A percentile compares a stretch with the other conserved stretches of the same genome.
These are phyloP conservation scores for Salvelinus alpinus DNA, from an alignment of 2,113 vertebrate species.

Conservation along the genomic window DNA sequence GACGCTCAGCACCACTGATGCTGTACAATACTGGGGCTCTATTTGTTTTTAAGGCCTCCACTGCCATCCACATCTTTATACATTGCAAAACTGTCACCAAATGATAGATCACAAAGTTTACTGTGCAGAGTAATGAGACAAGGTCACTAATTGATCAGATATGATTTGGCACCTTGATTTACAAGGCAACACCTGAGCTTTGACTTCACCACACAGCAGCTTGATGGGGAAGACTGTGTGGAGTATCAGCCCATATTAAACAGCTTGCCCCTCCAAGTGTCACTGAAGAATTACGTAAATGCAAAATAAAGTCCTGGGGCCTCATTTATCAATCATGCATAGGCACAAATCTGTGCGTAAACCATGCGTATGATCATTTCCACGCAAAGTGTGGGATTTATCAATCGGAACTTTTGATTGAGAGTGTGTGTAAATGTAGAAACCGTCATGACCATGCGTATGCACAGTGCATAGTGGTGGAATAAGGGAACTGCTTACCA, in stretches of 20 bases:
- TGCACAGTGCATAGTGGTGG: too few relatives aligned
- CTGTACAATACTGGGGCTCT: slow-evolving; percentile 15
- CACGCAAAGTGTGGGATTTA: too few relatives aligned
- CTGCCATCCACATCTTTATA: slow-evolving; percentile 8
- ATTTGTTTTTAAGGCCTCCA: slow-evolving; percentile 8
- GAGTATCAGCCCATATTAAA: background rate
- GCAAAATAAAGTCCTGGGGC: too few relatives aligned
- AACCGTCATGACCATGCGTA: too few relatives aligned
- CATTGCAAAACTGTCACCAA: slow-evolving; percentile 26
- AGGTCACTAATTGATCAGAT: slow-evolving; percentile 41
- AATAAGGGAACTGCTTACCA: too few relatives aligned
- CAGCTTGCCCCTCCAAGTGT: background rate
- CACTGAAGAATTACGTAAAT: background rate
- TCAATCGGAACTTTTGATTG: too few relatives aligned
- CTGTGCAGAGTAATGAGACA: slow-evolving; percentile 29
- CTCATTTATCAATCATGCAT: too few relatives aligned
- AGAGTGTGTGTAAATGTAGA: too few relatives aligned
- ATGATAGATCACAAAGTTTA: slow-evolving; percentile 31
- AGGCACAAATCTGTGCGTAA: too few relatives aligned
- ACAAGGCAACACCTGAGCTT: slow-evolving; percentile 9
- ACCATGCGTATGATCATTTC: too few relatives aligned
- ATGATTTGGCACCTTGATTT: slow-evolving; percentile 35
- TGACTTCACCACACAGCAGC: background rate
- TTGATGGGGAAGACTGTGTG: background rate
- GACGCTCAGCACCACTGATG: slow-evolving; percentile 39